Evolutionary conservation across 1,140 invertebrate species (phyloP), one percentile per base, ranked within the genome.

Genomic region (Tetranychus cinnabarinus): DNA sequence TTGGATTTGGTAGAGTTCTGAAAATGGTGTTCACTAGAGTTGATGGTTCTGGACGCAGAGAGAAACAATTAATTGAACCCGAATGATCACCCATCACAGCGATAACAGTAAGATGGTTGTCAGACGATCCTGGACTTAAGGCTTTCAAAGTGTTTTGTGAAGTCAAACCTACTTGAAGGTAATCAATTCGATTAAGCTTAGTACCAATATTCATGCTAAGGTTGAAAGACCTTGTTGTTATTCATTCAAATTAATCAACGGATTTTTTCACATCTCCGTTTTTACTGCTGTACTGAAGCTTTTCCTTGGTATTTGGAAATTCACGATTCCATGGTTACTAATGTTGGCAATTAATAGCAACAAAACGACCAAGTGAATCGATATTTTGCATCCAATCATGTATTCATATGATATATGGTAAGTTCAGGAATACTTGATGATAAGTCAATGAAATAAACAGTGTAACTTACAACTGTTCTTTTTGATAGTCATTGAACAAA

Each of bases 121-220:
- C 42, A 54, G n/a, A 6, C 23, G 33, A 34, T 13, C 50, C 59
- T 23, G 23, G 31, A 31, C 34, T 31, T 13, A 64, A 31, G 13
- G 62, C n/a, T 36, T 59, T 59, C 12, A 64, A 56, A 10, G 57
- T 36, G 45, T 64, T 64, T 35, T 33, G 54, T 10, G 63, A 64
- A 15, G 63, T 64, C 6, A 64, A 57, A n/a, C 63, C 63, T n/a
- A 64, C 61, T 52, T 64, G 60, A 56, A 46, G 50, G 36, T 62
- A 64, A 33, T 64, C 63, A 31, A 64, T 59, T 59, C 63, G 46
- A 33, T 39, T 62, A 10, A 56, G n/a, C 36, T 56, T 56, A 6
- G 36, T 13, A 8, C 36, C n/a, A 15, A 35, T 35, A 37, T 35
- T 56, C 39, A 42, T 42, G 39, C n/a, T n/a, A n/a, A n/a, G n/a